Evolutionary conservation across 2,113 vertebrate genomes (phyloP).

Genomic region (Chitala chitala): DNA sequence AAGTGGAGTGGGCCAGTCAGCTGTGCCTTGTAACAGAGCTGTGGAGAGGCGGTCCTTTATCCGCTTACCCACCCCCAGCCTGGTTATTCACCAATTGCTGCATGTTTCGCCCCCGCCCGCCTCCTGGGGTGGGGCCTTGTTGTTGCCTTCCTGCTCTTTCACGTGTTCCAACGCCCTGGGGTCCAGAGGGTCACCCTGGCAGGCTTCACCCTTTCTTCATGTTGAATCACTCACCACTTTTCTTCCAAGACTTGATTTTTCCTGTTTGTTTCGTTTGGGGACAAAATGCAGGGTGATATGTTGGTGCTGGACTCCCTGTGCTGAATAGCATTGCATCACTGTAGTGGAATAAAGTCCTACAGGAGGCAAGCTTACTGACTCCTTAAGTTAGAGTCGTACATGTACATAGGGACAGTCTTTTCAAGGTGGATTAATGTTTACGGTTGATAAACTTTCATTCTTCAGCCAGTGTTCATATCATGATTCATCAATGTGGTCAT

Average conservation of each 20-base stretch:
- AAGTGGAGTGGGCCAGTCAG: background rate
- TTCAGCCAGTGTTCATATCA: no score
- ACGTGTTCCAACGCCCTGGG: conserved; percentile 30
- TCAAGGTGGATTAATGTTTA: background rate
- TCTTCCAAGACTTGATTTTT: background rate
- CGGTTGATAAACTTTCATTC: background rate
- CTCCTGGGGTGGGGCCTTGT: conserved; percentile 26
- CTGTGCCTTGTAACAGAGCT: conserved; percentile 2
- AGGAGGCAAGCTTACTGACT: background rate
- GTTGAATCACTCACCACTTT: conserved; percentile 20
- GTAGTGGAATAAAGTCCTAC: no score
- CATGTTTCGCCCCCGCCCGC: conserved; percentile 60
- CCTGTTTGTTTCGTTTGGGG: conserved; percentile 3
- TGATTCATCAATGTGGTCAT: no score
- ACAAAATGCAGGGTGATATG: background rate
- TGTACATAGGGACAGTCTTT: no score
- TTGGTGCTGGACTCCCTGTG: background rate
- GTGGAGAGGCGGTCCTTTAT: background rate
- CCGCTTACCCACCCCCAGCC: conserved; percentile 24
- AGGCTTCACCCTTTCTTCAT: conserved; percentile 18
- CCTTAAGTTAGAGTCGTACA: no score
- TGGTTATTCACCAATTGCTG: conserved; percentile 48
- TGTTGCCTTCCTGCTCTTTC: conserved; percentile 37
- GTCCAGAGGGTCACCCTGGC: conserved; percentile 25
- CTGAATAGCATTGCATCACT: background rate